Evolutionary conservation across 2,888 invertebrate genomes (phyloP).

Genomic region (Brenthis hecate): DNA sequence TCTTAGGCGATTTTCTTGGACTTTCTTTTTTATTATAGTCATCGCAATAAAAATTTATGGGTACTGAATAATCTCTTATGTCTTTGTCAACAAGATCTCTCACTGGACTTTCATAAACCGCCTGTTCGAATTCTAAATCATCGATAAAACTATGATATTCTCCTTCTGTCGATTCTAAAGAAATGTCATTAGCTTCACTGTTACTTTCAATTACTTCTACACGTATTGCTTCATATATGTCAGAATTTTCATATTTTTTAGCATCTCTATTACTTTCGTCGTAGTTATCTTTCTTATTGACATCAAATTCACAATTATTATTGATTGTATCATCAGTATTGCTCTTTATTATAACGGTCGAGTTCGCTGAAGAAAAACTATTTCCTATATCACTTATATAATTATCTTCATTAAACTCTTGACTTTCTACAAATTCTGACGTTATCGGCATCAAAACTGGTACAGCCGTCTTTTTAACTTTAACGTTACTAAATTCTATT

Average conservation of each 20-base stretch:
- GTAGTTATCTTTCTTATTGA: conserved; percentile 10
- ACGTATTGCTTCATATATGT: conserved; percentile 8
- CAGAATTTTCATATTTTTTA: background rate
- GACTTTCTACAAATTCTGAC: conserved; percentile 67
- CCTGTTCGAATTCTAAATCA: conserved; percentile 63
- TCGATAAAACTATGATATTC: conserved; percentile 77
- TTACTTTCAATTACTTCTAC: conserved; percentile 27
- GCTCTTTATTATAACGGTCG: conserved; percentile 55
- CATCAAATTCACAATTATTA: background rate
- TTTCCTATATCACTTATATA: conserved; percentile 64
- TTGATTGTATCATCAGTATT: conserved; percentile 16
- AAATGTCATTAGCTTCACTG: conserved; percentile 45
- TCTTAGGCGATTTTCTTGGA: conserved; percentile 58
- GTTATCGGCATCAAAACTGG: conserved; percentile 52
- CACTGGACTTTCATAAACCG: conserved; percentile 70
- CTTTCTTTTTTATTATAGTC: conserved; percentile 60
- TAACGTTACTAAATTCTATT: conserved; percentile 46
- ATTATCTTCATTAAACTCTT: conserved; percentile 74
- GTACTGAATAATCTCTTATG: conserved; percentile 76
- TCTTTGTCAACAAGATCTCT: conserved; percentile 74
- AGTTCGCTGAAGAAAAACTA: conserved; percentile 61
- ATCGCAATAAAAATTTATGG: conserved; percentile 71
- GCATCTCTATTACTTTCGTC: conserved; percentile 30
- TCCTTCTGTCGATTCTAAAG: conserved; percentile 62
- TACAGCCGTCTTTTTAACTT: conserved; percentile 52